Evolutionary conservation across 2,113 vertebrate species (phyloP).

Genomic region (Hiodon alosoides): DNA sequence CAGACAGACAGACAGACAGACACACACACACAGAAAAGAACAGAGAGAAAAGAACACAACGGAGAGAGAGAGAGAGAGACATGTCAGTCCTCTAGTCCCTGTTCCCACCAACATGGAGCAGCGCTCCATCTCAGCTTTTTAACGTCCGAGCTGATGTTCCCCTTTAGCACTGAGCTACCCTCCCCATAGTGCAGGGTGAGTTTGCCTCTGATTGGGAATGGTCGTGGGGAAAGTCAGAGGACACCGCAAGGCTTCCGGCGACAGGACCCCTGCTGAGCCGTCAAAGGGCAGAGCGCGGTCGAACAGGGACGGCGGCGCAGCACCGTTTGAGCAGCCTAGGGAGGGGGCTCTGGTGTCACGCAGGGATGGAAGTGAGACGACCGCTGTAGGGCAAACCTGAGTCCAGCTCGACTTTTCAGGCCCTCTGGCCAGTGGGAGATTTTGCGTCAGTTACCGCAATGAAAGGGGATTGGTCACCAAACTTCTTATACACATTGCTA

Average conservation of each 20-base stretch:
- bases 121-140: constrained; percentile 27
- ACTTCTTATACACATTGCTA: too few relatives aligned
- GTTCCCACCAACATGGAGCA: not conserved
- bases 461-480: too few relatives aligned
- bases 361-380: constrained; percentile 10
- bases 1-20: too few relatives aligned
- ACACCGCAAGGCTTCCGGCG: constrained; percentile 1
- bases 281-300: constrained; percentile 13
- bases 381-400: not conserved
- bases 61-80: constrained; percentile 21
- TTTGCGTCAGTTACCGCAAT: not conserved
- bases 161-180: not conserved
- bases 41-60: constrained; percentile 10
- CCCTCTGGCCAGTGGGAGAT: not conserved
- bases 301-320: not conserved
- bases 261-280: constrained; percentile 6
- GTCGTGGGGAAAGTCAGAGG: not conserved
- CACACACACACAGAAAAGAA: constrained; percentile 20
- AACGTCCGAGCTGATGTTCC: constrained; percentile 6
- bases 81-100: constrained; percentile 31
- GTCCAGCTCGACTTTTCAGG: not conserved
- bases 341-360: constrained; percentile 2
- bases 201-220: constrained; percentile 17
- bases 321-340: constrained; percentile 41
- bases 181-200: constrained; percentile 9